Evolutionary conservation across 2,797 vertebrate species (phyloP).

Genomic region (Onychomys arenicola): DNA sequence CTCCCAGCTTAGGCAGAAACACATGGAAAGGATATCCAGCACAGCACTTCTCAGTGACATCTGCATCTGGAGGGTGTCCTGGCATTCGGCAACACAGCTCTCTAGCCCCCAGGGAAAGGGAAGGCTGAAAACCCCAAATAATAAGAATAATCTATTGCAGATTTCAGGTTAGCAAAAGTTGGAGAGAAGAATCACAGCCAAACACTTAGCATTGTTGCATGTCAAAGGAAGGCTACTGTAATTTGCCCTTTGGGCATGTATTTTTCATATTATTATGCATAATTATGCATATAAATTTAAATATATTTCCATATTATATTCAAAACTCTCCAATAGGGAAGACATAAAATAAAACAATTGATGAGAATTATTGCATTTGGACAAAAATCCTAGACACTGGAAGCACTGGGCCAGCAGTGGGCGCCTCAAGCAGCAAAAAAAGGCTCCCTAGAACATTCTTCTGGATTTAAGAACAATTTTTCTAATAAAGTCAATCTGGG

Average conservation of each 20-base stretch:
- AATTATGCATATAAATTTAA: conserved; percentile 71
- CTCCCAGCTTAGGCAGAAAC: conserved; percentile 17
- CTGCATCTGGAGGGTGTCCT: conserved; percentile 70
- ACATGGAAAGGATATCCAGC: conserved; percentile 34
- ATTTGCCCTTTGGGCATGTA: conserved; percentile 52
- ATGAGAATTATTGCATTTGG: conserved; percentile 40
- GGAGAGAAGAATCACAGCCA: conserved; percentile 69
- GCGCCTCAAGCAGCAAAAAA: conserved; percentile 11
- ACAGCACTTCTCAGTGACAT: conserved; percentile 40
- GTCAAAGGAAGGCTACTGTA: conserved; percentile 77
- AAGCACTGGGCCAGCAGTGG: conserved; percentile 26
- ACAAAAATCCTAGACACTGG: conserved; percentile 33
- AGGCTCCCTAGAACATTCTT: conserved; percentile 39
- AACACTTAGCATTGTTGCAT: conserved; percentile 66
- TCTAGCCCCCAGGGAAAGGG: conserved; percentile 20
- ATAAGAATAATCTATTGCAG: conserved; percentile 76
- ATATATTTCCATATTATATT: conserved; percentile 72
- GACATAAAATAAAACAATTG: conserved; percentile 66
- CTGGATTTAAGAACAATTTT: conserved; percentile 45
- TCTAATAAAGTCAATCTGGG: conserved; percentile 62
- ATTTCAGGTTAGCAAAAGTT: conserved; percentile 76
- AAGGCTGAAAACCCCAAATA: conserved; percentile 70
- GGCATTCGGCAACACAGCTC: conserved; percentile 29
- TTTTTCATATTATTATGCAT: conserved; percentile 70
- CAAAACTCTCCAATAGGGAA: conserved; percentile 64